Evolutionary conservation across 2,888 invertebrate genomes (phyloP).

Genomic region (Xestoiulus laeticollis): DNA sequence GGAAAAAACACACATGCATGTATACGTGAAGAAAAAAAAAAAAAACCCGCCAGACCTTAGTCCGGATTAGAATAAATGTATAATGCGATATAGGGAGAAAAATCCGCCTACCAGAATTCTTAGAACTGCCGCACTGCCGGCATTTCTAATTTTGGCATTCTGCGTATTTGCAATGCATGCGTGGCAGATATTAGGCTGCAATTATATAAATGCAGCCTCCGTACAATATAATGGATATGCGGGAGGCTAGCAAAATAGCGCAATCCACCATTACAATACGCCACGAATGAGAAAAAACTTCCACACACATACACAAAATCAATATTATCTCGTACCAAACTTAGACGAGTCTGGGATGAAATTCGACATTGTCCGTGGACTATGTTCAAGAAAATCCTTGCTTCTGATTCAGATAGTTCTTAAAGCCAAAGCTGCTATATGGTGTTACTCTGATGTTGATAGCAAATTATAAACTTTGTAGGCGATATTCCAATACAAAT

Average conservation of each 20-base stretch:
- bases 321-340: not conserved
- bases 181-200: not conserved
- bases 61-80: constrained; percentile 16
- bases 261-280: not conserved
- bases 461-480: no score
- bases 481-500: no score
- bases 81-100: not conserved
- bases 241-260: not conserved
- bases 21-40: not conserved
- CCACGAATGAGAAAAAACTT: not conserved
- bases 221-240: not conserved
- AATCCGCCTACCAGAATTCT: not conserved
- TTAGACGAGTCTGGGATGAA: not conserved
- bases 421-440: no score
- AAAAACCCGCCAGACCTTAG: not conserved
- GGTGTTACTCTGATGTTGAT: no score
- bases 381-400: no score
- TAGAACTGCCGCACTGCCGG: constrained; percentile 23
- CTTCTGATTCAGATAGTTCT: no score
- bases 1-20: not conserved
- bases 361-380: not conserved
- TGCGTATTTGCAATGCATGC: not conserved
- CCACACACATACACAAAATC: not conserved
- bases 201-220: not conserved
- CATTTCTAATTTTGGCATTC: constrained; percentile 18